Conservation (phyloP, 2,113 vertebrate species). For the Gymnobelideus leadbeateri region DNA sequence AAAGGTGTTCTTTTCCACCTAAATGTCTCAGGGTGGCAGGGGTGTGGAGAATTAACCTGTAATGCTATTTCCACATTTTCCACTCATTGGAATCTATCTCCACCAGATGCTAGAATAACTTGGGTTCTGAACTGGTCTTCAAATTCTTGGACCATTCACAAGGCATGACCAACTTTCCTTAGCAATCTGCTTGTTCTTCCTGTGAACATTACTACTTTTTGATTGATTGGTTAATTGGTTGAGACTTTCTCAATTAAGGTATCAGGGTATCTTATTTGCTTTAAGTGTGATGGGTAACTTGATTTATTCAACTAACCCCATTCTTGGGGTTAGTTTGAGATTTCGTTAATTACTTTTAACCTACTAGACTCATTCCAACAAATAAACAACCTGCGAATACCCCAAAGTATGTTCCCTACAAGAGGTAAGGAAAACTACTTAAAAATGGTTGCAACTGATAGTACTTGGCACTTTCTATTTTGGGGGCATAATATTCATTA, state of each 20-base stretch:
- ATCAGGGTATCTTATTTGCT: neutral
- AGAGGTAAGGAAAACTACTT: neutral
- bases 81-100: neutral
- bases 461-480: neutral
- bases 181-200: neutral
- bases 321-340: neutral
- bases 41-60: neutral
- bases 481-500: neutral
- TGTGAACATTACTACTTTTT: neutral
- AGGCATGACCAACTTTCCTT: neutral
- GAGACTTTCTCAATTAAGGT: neutral
- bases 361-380: neutral
- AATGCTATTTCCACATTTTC: neutral
- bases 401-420: neutral
- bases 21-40: neutral
- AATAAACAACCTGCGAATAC: neutral
- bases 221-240: neutral
- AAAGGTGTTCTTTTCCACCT: neutral
- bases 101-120: neutral
- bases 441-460: neutral
- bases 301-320: neutral
- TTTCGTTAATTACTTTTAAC: neutral
- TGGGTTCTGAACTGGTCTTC: neutral
- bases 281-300: neutral
- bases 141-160: neutral